Evolutionary conservation across 2,113 vertebrate genomes (phyloP), one percentile per base, ranked within the genome.

Genomic region (Calyptomena viridis): DNA sequence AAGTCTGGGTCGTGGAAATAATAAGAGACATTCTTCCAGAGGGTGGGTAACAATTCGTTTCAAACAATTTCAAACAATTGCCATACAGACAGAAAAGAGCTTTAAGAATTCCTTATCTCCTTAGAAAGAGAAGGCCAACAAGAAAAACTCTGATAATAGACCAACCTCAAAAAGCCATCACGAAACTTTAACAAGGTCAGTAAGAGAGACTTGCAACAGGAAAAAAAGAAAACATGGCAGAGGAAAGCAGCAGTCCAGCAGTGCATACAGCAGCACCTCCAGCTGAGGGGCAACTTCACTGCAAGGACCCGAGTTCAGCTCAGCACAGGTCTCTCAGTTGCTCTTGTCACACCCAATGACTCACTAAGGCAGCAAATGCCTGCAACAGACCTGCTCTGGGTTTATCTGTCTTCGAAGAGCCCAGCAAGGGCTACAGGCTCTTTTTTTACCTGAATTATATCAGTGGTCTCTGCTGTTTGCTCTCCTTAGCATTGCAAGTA

Each of bases 281-380:
- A 0, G 12, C 24, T 33, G 8, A 81, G 55, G 31, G 27, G 33
- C 0, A 0, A 46, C 55, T 55, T 47, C 39, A 27, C 33, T 23
- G 39, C 0, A 0, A 59, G 8, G 25, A 47, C 46, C 59, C 14
- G 11, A 53, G 42, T 39, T 80, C 39, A 39, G 27, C 24, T 52
- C 8, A 2, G 21, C 1, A 0, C 37, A 18, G 14, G 13, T 50
- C 22, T 22, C 31, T 60, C 2, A 0, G 37, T 21, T 77, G 47
- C 30, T 92, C 25, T 33, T 42, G 6, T 78, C n/a, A 17, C 2
- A 1, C 12, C 15, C 14, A 14, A 21, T 39, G 42, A 30, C 14
- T 46, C 12, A 42, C 7, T 31, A 44, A 47, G 31, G 11, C 44
- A 78, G 44, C 27, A 3, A 87, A 75, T 24, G 12, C 6, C n/a